Evolutionary conservation across 2,113 vertebrate species (phyloP), one percentile per base, ranked within the genome.

Genomic region (Chaetodon trifascialis): DNA sequence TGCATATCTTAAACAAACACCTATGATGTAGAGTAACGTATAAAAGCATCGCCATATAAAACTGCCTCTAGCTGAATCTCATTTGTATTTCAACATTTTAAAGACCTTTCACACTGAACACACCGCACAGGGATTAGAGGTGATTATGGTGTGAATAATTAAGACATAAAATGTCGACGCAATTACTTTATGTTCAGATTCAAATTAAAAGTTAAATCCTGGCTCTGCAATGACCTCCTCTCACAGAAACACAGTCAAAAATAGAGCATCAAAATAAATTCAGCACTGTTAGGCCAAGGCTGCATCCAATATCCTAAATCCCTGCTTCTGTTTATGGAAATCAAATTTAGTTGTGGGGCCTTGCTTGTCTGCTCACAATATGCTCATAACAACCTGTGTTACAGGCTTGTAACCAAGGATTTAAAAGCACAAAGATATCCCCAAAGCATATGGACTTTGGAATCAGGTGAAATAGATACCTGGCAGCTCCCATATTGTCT

Each of bases 361-460:
- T 4, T 76, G 73, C 73, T 70, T 52, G 60, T 38, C 30, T 76
- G 47, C 21, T 83, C 58, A 42, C 42, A 69, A 7, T 42, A 47
- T 19, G 8, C 21, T 69, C 42, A 44, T 75, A 42, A 73, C 52
- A 77, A 54, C 34, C 23, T 58, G 54, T 30, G 11, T 71, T 79
- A 82, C 82, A 65, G 47, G 60, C 80, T 19, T 44, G 67, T 82
- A 68, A 81, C 11, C 16, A 16, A 38, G 54, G 21, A 79, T 54
- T 36, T 69, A 68, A 64, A 19, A 72, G 52, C 64, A 34, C 23
- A 63, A 79, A 47, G 59, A 85, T 76, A 83, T 78, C 66, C 65
- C 73, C 60, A 67, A 55, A 78, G 74, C 66, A 51, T 5, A 2
- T 70, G 80, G 83, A 91, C 90, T 94, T 92, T 91, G 87, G 86